Evolutionary conservation across 2,113 vertebrate species (phyloP).

Genomic region (Hypocryptadius cinnamomeus): DNA sequence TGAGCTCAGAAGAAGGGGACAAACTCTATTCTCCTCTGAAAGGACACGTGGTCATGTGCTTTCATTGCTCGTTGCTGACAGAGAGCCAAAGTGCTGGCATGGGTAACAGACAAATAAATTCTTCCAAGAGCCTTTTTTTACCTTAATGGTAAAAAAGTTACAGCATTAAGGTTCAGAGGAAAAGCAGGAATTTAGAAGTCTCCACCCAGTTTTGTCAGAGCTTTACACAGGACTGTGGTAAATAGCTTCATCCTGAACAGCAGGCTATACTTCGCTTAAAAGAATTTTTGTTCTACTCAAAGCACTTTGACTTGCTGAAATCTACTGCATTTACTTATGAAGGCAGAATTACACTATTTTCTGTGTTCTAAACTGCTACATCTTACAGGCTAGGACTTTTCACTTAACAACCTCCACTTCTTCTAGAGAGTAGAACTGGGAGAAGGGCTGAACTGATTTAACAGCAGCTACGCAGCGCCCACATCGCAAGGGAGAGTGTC

Average conservation of each 20-base stretch:
- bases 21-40: background rate
- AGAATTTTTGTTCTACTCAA: background rate
- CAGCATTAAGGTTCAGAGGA: background rate
- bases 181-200: background rate
- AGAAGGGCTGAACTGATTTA: background rate
- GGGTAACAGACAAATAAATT: background rate
- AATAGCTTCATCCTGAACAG: background rate
- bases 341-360: background rate
- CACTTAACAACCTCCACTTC: background rate
- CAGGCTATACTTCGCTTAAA: background rate
- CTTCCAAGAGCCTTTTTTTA: background rate
- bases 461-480: background rate
- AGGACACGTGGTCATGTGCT: background rate
- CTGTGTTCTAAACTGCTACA: background rate
- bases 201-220: background rate
- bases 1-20: background rate
- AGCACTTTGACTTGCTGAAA: background rate
- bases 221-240: background rate
- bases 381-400: background rate
- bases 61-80: background rate
- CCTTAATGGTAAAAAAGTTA: background rate
- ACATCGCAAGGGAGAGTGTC: fast-evolving
- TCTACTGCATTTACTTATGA: background rate
- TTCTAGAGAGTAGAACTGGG: background rate
- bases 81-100: background rate